These are phyloP conservation scores for Crossoptilon crossoptilon DNA, from an alignment of 2,797 vertebrate species.

Conservation along the genomic window DNA sequence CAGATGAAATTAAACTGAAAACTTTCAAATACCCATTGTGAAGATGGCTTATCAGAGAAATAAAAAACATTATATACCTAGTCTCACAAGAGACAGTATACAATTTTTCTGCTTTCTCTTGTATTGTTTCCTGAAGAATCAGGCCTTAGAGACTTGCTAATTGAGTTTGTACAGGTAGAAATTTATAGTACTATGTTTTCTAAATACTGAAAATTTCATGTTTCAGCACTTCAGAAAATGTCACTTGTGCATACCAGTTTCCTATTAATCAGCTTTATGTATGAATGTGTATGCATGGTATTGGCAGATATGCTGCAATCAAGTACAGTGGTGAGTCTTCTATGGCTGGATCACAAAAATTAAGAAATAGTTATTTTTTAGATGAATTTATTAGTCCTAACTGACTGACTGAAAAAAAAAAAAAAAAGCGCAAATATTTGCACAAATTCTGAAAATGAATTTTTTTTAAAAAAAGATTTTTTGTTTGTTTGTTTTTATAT, in stretches of 20 bases:
- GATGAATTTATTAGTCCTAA: background rate
- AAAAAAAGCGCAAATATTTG: background rate
- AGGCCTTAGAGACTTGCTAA: background rate
- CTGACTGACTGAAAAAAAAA: background rate
- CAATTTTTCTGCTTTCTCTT: background rate
- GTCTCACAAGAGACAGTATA: background rate
- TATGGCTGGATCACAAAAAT: background rate
- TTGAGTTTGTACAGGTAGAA: background rate
- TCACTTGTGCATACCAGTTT: background rate
- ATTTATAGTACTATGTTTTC: background rate
- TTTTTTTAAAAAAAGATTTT: background rate
- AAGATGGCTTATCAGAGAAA: background rate
- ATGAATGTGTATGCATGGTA: background rate
- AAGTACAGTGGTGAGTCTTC: background rate
- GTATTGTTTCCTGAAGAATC: background rate
- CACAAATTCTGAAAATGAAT: fast-evolving
- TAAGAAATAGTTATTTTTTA: background rate
- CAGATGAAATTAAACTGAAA: background rate
- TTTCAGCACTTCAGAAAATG: background rate
- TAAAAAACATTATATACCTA: background rate
- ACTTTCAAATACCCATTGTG: background rate
- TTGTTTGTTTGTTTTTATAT: background rate
- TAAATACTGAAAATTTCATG: background rate
- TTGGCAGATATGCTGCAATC: background rate
- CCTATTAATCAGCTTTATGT: background rate